Evolutionary conservation across 2,113 vertebrate genomes (phyloP).

Genomic region (Daphoenositta chrysoptera): DNA sequence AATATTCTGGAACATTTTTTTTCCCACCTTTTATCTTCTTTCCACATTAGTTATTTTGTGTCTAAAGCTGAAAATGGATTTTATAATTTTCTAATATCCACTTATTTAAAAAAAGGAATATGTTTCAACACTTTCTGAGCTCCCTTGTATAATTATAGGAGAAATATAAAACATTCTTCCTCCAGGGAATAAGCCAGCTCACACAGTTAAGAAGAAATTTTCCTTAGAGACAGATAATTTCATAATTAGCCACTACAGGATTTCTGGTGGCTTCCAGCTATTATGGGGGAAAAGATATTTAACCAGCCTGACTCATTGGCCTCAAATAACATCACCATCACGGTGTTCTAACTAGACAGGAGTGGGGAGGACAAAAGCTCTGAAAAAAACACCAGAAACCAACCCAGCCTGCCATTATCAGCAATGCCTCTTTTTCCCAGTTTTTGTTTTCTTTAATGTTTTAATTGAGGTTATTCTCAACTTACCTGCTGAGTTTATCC

Average conservation of each 20-base stretch:
- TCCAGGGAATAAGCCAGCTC: conserved; percentile 29
- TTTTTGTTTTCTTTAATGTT: not conserved
- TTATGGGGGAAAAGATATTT: not conserved
- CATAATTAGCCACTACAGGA: conserved; percentile 25
- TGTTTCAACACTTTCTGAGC: conserved; percentile 19
- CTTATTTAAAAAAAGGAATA: not conserved
- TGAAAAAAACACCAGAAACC: not conserved
- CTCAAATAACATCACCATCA: not conserved
- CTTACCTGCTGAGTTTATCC: not conserved
- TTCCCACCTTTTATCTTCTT: not conserved
- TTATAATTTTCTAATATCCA: conserved; percentile 3
- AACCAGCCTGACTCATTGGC: not conserved
- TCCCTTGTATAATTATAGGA: not conserved
- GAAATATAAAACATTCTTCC: conserved; percentile 19
- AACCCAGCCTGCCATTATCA: not conserved
- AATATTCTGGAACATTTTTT: not conserved
- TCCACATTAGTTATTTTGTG: not conserved
- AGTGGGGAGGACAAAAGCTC: not conserved
- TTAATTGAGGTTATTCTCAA: not conserved
- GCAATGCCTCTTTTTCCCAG: not conserved
- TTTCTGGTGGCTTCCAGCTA: conserved; percentile 14
- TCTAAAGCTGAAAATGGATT: not conserved
- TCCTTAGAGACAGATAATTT: conserved; percentile 48
- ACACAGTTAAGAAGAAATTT: conserved; percentile 1
- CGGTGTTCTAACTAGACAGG: not conserved